phyloP scores from a whole-genome alignment of 2,797 vertebrate species.

The Peromyscus aztecus region DNA sequence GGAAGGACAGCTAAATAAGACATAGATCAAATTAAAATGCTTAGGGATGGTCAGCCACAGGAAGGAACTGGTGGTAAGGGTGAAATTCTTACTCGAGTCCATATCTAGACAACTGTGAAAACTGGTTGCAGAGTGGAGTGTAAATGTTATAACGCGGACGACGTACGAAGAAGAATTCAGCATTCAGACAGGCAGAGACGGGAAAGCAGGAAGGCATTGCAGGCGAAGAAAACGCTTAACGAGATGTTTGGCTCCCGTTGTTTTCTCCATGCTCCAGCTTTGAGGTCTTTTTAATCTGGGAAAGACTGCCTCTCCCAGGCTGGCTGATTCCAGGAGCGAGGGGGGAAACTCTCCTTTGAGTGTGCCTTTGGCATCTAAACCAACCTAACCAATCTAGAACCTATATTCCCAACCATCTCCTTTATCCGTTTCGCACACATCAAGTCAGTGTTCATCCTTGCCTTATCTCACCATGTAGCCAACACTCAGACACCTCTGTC shows the following conservation, averaged over 20 bases:
- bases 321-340: neutral
- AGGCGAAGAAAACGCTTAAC: neutral
- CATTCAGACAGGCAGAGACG: neutral
- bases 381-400: neutral
- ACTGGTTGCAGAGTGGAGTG: neutral
- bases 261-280: neutral
- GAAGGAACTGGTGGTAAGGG: neutral
- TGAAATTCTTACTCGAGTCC: neutral
- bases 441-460: neutral
- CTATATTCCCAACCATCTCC: neutral
- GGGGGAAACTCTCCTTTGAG: neutral
- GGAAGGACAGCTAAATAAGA: slow-evolving; percentile 36
- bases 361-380: neutral
- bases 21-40: slow-evolving; percentile 28
- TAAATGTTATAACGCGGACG: neutral
- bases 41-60: neutral
- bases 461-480: neutral
- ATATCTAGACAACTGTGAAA: neutral
- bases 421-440: neutral
- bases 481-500: neutral
- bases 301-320: neutral
- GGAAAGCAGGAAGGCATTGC: neutral
- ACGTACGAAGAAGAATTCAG: slow-evolving; percentile 7
- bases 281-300: neutral
- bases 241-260: neutral